phyloP scores from a whole-genome alignment of 2,797 vertebrate species.

The Trematomus bernacchii region DNA sequence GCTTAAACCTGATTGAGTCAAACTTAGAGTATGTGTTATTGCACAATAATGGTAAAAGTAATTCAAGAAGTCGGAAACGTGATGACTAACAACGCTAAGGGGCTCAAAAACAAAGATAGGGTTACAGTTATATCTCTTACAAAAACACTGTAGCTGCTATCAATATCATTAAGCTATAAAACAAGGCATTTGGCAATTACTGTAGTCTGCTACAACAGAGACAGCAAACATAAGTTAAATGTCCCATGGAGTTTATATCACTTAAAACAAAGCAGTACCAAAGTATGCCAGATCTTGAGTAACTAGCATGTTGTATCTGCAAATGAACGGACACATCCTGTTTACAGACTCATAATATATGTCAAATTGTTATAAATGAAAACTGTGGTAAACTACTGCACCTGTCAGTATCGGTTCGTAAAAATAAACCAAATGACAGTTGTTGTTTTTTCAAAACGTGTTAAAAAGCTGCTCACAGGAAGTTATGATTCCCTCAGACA shows the following conservation, averaged over 20 bases:
- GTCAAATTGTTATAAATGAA: neutral
- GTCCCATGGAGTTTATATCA: constrained; percentile 20
- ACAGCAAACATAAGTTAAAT: neutral
- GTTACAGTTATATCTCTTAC: neutral
- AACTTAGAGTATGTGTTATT: neutral
- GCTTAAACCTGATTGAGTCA: neutral
- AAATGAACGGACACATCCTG: neutral
- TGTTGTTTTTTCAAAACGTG: constrained; percentile 8
- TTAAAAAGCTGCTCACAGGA: constrained; percentile 32
- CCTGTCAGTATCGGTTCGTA: neutral
- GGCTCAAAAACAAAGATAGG: neutral
- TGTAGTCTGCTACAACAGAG: neutral
- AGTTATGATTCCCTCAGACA: constrained; percentile 28
- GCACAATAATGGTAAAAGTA: neutral
- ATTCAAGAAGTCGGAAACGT: neutral
- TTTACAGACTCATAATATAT: neutral
- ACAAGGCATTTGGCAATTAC: neutral
- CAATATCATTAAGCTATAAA: neutral
- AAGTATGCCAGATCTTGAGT: constrained; percentile 6
- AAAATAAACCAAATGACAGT: neutral
- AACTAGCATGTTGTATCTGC: constrained; percentile 11
- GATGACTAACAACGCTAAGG: neutral
- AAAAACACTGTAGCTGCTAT: neutral
- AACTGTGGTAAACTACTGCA: neutral
- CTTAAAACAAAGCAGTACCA: constrained; percentile 16